Base-by-base conservation (phyloP, 2,797 vertebrate species). In the Trachops cirrhosus region DNA sequence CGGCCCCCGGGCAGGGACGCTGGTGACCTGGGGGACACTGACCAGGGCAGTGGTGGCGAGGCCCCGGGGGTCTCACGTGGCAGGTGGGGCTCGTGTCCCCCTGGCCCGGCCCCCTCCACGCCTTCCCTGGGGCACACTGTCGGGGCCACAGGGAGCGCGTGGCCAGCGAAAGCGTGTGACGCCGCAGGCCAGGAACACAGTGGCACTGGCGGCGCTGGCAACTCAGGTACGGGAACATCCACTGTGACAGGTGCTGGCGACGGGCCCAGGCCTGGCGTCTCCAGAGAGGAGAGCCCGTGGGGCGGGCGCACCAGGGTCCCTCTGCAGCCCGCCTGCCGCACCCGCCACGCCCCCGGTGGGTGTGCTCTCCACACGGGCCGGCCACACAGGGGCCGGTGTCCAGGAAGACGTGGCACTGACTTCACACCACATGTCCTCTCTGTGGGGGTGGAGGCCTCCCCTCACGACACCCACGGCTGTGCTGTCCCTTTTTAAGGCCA, bases 91-190 rank as follows among this genome's bases (percentile, higher is more conserved):
- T n/a, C 6, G 0, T 0, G 5, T 3, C 68, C 16, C 1, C 48
- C 71, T 2, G 11, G 80, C 79, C 70, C 3, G 16, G 15, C 5
- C 54, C 59, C 1, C 1, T 6, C 62, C 1, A 4, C 62, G 10
- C 18, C 79, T 2, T 32, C 39, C 21, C 64, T 3, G 5, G 62
- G 2, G 3, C 37, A 39, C 10, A 3, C 52, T 24, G n/a, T 24
- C 32, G 3, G 62, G 12, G 39, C 46, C 7, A 1, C 62, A 4
- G 39, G 37, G 64, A 18, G 6, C 64, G 5, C 1, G 3, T 1
- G 5, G 7, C 0, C 2, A 7, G 64, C 22, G 4, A 0, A 19
- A 4, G 5, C 5, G 1, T 5, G 0, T 0, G 6, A 26, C 9
- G 18, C 44, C 0, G 1, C 4, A 11, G n/a, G 6, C 29, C 48